Evolutionary conservation across 1,140 invertebrate species (phyloP), one percentile per base, ranked within the genome.

Genomic region (Harlomillsia oculata): DNA sequence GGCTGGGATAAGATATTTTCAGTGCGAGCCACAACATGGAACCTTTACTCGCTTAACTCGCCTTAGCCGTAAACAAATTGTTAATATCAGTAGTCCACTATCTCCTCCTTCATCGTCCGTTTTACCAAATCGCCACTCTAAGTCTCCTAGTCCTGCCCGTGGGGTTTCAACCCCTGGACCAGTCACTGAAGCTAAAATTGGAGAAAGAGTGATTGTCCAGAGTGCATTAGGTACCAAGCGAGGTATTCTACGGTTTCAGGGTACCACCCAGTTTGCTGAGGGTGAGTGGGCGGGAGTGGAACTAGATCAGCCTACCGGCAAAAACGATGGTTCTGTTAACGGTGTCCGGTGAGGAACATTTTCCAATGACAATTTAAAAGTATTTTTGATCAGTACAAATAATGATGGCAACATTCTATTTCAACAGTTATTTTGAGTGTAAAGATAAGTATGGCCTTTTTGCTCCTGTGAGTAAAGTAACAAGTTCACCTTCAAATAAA

Each of bases 391-490:
- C 61, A 97, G 94, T 72, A 78, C 80, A 55, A 82, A 86, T 20
- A 85, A 89, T 67, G 87, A 85, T 71, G 95, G 94, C n/a, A n/a
- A 2, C 75, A 97, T 28, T 97, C 97, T 75, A 88, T 92, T 9
- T 92, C 92, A 1, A 72, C 74, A 94, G 92, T 75, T 98, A 98
- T 75, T 98, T 98, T 75, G 82, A 88, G 61, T 97, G 94, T 72
- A 78, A 80, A 54, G 83, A 86, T 20, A 85, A 89, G 67, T 87
- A 85, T 71, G 95, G 94, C 2, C 75, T 97, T 26, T 97, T 98
- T 75, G 89, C 92, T 8, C 92, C 92, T 1, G 72, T 85, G 21
- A 79, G 84, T 66, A 94, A 94, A 76, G 85, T 94, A 40, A 84
- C 80, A 63, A 80, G 83, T 44, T 89, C 87, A 20, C 87, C 83